Evolutionary conservation across 1,140 invertebrate species (phyloP).

Genomic region (Mycetomoellerius zeteki): DNA sequence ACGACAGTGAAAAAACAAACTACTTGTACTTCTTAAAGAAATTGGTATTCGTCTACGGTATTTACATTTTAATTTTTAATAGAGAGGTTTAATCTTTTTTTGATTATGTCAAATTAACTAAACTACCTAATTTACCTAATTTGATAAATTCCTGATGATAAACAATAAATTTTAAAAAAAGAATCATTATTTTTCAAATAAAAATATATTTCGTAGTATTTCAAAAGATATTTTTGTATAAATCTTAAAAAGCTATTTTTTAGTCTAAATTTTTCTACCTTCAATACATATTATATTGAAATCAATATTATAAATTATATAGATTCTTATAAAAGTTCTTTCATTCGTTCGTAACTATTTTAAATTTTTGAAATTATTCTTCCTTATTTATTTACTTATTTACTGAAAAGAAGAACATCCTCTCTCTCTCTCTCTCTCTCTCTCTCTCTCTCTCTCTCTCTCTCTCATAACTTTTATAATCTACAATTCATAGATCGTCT

Average conservation of each 20-base stretch:
- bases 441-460: no score
- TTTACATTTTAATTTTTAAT: neutral
- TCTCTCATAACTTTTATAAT: neutral
- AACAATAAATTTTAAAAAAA: neutral
- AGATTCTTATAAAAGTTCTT: conserved; percentile 6
- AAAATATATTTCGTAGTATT: neutral
- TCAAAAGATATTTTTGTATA: neutral
- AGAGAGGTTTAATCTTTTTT: neutral
- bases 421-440: no score
- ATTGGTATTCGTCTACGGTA: neutral
- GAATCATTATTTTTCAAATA: neutral
- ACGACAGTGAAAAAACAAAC: neutral
- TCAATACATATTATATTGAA: neutral
- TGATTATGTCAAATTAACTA: neutral
- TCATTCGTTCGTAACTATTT: neutral
- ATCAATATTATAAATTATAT: neutral
- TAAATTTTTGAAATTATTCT: neutral
- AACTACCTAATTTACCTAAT: neutral
- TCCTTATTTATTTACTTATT: neutral
- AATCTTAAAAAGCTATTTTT: neutral
- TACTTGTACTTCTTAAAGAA: neutral
- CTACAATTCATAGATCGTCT: neutral
- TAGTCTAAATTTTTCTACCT: neutral
- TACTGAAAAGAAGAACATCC: neutral
- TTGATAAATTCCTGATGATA: neutral